Percentiles rank a stretch among this genome's conserved stretches.
These are phyloP conservation scores for Passerina amoena DNA, from an alignment of 2,113 vertebrate species.

Conservation along the genomic window DNA sequence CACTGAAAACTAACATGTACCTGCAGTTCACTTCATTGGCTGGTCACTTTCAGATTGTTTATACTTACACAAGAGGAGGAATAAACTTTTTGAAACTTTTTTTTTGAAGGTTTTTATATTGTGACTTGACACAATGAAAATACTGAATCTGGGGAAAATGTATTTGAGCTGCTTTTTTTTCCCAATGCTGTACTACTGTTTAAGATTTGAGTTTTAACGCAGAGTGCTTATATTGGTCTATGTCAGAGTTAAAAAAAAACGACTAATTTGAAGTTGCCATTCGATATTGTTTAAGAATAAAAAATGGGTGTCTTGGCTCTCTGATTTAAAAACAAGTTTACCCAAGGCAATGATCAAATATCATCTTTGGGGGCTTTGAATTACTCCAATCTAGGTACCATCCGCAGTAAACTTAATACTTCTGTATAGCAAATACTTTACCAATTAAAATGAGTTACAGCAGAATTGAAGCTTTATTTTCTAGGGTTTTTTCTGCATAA, in stretches of 20 bases:
- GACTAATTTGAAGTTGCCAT: constrained; percentile 62
- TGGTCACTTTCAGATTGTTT: constrained; percentile 80
- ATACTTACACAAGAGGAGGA: constrained; percentile 75
- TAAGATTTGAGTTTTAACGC: constrained; percentile 78
- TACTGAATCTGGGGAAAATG: constrained; percentile 71
- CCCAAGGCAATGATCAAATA: constrained; percentile 53
- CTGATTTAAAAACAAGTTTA: constrained; percentile 63
- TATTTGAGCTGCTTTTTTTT: constrained; percentile 76
- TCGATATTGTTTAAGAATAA: constrained; percentile 60
- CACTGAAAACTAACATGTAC: constrained; percentile 68
- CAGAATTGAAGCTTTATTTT: constrained; percentile 67
- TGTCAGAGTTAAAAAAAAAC: constrained; percentile 68
- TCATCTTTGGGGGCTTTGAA: background rate
- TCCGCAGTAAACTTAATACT: constrained; percentile 22
- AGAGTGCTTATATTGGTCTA: constrained; percentile 74
- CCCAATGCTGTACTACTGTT: constrained; percentile 81
- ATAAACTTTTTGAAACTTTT: constrained; percentile 79
- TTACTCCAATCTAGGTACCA: background rate
- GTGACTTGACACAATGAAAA: constrained; percentile 72
- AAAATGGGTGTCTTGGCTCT: constrained; percentile 63
- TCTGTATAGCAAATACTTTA: constrained; percentile 10
- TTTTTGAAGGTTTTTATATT: constrained; percentile 75
- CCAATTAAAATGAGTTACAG: background rate
- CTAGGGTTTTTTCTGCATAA: constrained; percentile 65
- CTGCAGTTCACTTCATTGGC: constrained; percentile 68